Evolutionary conservation across 1,140 invertebrate genomes (phyloP).

Genomic region (Stenopsyche tienmushanensis): DNA sequence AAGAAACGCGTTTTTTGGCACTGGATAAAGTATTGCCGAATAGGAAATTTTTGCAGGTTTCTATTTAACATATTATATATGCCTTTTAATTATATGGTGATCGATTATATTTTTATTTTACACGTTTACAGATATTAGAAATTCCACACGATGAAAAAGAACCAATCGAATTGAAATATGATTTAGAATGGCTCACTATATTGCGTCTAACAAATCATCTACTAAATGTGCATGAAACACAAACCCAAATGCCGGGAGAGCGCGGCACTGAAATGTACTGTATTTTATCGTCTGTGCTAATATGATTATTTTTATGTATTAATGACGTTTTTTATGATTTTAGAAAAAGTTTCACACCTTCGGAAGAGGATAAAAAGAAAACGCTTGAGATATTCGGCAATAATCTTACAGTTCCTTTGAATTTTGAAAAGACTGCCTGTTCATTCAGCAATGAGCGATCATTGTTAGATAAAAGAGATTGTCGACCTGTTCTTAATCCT

Average conservation of each 20-base stretch:
- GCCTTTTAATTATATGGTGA: too few relatives aligned
- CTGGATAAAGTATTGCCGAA: slow-evolving; percentile 94
- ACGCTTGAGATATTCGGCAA: slow-evolving; percentile 67
- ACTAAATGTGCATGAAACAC: slow-evolving; percentile 67
- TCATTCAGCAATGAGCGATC: slow-evolving; percentile 54
- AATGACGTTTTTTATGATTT: slow-evolving; percentile 9
- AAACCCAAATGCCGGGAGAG: slow-evolving; percentile 79
- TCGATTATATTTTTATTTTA: too few relatives aligned
- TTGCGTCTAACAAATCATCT: slow-evolving; percentile 88
- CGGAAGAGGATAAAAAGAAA: slow-evolving; percentile 68
- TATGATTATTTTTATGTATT: neutral
- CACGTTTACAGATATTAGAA: slow-evolving; percentile 46
- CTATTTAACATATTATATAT: too few relatives aligned
- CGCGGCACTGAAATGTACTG: slow-evolving; percentile 55
- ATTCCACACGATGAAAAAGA: slow-evolving; percentile 57
- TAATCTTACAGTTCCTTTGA: slow-evolving; percentile 67
- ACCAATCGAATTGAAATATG: slow-evolving; percentile 71
- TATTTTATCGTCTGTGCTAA: slow-evolving; percentile 26
- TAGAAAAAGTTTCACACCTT: slow-evolving; percentile 76
- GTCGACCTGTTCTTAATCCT: slow-evolving; percentile 66
- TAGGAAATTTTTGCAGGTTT: slow-evolving; percentile 74
- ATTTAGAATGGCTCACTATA: slow-evolving; percentile 92
- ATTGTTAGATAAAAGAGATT: slow-evolving; percentile 45
- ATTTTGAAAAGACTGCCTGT: slow-evolving; percentile 75
- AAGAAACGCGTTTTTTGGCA: slow-evolving; percentile 87